Conservation (phyloP, 1,140 invertebrate genomes). For the Brachionus plicatilis region DNA sequence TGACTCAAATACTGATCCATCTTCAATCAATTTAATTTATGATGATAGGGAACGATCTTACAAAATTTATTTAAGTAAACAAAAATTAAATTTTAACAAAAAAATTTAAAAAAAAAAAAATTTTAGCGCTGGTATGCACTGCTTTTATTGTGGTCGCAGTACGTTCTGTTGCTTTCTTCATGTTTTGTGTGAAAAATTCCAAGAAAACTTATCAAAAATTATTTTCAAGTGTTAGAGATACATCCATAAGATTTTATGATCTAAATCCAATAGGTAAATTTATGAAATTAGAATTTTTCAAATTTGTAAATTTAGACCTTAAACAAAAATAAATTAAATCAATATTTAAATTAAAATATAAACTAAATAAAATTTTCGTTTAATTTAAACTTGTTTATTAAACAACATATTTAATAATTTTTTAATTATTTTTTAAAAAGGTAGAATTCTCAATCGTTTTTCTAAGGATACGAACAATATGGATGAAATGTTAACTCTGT, state of each 20-base stretch:
- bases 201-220: slow-evolving; percentile 73
- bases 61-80: neutral
- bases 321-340: no score
- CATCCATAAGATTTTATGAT: slow-evolving; percentile 81
- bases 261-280: slow-evolving; percentile 67
- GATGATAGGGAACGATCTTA: neutral
- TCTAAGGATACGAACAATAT: slow-evolving; percentile 78
- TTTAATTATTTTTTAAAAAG: slow-evolving; percentile 41
- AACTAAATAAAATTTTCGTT: no score
- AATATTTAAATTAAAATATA: no score
- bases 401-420: no score
- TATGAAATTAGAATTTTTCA: neutral
- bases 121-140: slow-evolving; percentile 48
- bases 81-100: neutral
- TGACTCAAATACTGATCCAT: neutral
- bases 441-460: slow-evolving; percentile 73
- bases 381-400: no score
- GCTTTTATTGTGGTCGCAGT: slow-evolving; percentile 40
- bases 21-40: neutral
- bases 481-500: slow-evolving; percentile 63
- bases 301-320: no score
- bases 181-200: slow-evolving; percentile 72
- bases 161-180: slow-evolving; percentile 69
- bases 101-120: neutral
- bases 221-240: slow-evolving; percentile 72